These are phyloP conservation scores for Corbicula japonica DNA, from an alignment of 2,888 invertebrate genomes.

Conservation along the genomic window DNA sequence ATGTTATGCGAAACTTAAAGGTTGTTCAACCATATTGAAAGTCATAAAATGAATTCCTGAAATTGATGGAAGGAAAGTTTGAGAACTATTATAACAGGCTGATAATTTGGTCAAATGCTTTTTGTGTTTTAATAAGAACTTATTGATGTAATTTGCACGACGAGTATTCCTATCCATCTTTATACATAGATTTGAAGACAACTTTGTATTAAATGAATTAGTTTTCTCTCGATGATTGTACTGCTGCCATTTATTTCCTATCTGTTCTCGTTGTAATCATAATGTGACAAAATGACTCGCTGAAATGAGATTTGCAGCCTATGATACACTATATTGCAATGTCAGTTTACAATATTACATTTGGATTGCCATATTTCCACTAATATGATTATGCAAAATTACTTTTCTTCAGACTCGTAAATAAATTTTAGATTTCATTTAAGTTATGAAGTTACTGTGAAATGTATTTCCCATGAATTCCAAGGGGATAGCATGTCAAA, in stretches of 20 bases:
- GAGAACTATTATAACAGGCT: too few relatives aligned
- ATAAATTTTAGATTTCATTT: constrained; percentile 7
- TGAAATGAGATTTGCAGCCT: not conserved
- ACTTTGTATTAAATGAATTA: constrained; percentile 12
- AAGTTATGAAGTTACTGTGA: constrained; percentile 19
- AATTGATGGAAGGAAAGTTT: too few relatives aligned
- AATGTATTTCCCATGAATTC: constrained; percentile 4
- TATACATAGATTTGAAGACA: too few relatives aligned
- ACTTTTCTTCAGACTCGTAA: constrained; percentile 10
- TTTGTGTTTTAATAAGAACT: too few relatives aligned
- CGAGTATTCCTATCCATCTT: too few relatives aligned
- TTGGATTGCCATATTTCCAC: constrained; percentile 6
- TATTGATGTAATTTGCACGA: too few relatives aligned
- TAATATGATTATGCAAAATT: constrained; percentile 19
- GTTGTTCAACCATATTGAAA: too few relatives aligned
- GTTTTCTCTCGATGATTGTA: constrained; percentile 3
- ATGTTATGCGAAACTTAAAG: too few relatives aligned
- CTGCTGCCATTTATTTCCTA: not conserved
- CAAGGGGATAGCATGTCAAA: too few relatives aligned
- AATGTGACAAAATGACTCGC: not conserved
- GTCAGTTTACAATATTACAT: constrained; percentile 4
- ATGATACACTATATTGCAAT: constrained; percentile 7
- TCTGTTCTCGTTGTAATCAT: constrained; percentile 5
- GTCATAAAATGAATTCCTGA: too few relatives aligned
- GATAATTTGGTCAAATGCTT: too few relatives aligned